These are phyloP conservation scores for Smutsia gigantea DNA, from an alignment of 2,797 vertebrate genomes.

Conservation along the genomic window DNA sequence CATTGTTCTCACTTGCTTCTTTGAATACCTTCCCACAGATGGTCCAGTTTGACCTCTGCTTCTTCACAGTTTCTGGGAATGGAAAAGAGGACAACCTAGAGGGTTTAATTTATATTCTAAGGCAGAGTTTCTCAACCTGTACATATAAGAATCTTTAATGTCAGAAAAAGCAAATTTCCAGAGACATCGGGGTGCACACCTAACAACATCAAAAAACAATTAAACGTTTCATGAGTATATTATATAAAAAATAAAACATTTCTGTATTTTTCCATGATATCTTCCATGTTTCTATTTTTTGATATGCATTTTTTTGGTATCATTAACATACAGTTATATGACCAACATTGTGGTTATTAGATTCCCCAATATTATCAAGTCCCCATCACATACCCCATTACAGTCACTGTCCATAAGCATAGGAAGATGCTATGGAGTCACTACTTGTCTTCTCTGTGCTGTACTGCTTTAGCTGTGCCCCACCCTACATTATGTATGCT, in stretches of 20 bases:
- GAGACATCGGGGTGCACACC: neutral
- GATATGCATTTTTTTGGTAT: too few species aligned
- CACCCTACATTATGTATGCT: too few species aligned
- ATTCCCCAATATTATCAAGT: too few species aligned
- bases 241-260: neutral
- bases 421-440: too few species aligned
- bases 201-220: neutral
- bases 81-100: neutral
- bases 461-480: too few species aligned
- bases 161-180: neutral
- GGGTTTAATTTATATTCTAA: conserved; percentile 1
- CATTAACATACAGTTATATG: too few species aligned
- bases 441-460: too few species aligned
- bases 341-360: too few species aligned
- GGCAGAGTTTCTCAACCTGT: neutral
- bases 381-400: too few species aligned
- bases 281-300: neutral
- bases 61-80: neutral
- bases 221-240: neutral
- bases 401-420: too few species aligned
- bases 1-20: neutral
- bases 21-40: neutral
- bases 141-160: neutral
- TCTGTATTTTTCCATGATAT: neutral
- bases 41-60: neutral